Percentiles rank a stretch among this genome's conserved stretches.
phyloP scores from a whole-genome alignment of 30 jellyfish, hydroid and myxozoan genomes.

The Aurelia sp. region DNA sequence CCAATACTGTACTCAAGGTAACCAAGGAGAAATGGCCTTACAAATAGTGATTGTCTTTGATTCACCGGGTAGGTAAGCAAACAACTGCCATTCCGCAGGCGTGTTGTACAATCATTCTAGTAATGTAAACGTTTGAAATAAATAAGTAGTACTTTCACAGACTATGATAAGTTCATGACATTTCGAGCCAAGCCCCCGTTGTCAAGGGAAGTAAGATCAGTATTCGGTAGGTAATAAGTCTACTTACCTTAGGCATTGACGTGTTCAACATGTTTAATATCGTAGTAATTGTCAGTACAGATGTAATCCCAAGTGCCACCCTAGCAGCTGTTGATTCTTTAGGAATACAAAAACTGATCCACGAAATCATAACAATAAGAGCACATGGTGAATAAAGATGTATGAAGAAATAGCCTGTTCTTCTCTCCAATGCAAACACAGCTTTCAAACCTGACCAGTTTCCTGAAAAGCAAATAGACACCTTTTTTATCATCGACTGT shows the following conservation, averaged over 20 bases:
- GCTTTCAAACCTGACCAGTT: constrained; percentile 90
- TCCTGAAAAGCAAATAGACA: constrained; percentile 42
- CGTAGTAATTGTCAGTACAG: constrained; percentile 87
- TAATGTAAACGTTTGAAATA: too few relatives aligned
- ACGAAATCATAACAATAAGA: constrained; percentile 83
- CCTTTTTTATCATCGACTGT: too few relatives aligned
- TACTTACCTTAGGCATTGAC: constrained; percentile 89
- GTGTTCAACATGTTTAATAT: constrained; percentile 88
- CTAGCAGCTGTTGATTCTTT: constrained; percentile 96
- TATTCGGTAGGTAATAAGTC: neutral
- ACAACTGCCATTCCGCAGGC: too few relatives aligned
- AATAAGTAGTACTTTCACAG: too few relatives aligned
- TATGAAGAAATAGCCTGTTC: constrained; percentile 87
- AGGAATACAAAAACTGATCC: constrained; percentile 95
- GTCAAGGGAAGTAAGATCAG: neutral
- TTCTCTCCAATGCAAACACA: constrained; percentile 70
- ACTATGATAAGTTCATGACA: too few relatives aligned
- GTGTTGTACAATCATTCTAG: too few relatives aligned
- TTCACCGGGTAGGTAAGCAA: too few relatives aligned
- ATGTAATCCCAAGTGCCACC: constrained; percentile 92
- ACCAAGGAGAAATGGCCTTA: too few relatives aligned
- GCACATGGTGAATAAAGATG: constrained; percentile 94
- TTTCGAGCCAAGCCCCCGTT: too few relatives aligned
- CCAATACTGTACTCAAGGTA: too few relatives aligned
- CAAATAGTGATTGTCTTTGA: too few relatives aligned